Evolutionary conservation across 2,797 vertebrate genomes (phyloP).

Genomic region (Natrix natrix): DNA sequence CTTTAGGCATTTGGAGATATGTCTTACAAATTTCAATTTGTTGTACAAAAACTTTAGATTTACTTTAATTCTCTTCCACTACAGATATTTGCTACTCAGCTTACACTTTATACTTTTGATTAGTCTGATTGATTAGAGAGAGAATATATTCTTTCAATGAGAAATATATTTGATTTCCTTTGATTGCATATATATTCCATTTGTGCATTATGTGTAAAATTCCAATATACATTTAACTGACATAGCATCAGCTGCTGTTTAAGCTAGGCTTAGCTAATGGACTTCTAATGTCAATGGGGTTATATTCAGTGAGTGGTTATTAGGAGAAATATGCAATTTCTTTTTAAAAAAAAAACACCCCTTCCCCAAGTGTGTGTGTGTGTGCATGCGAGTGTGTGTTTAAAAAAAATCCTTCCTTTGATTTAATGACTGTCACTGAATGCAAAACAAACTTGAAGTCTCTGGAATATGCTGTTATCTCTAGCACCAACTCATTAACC

Average conservation of each 20-base stretch:
- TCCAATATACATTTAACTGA: slow-evolving; percentile 78
- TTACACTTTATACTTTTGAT: slow-evolving; percentile 13
- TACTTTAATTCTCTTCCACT: slow-evolving; percentile 58
- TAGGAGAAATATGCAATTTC: slow-evolving; percentile 75
- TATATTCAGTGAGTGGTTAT: slow-evolving; percentile 77
- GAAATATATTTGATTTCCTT: slow-evolving; percentile 76
- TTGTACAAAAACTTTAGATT: slow-evolving; percentile 42
- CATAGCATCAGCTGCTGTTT: slow-evolving; percentile 81
- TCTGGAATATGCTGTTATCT: slow-evolving; percentile 72
- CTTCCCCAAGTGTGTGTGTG: slow-evolving; percentile 70
- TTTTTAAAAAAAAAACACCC: slow-evolving; percentile 51
- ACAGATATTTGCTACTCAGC: slow-evolving; percentile 28
- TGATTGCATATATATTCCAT: slow-evolving; percentile 66
- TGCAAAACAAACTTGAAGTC: slow-evolving; percentile 74
- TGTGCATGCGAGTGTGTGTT: too few species aligned
- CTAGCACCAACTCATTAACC: slow-evolving; percentile 70
- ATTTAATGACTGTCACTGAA: slow-evolving; percentile 81
- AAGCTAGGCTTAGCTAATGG: slow-evolving; percentile 87
- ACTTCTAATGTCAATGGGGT: slow-evolving; percentile 85
- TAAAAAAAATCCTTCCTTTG: slow-evolving; percentile 66
- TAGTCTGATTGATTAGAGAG: slow-evolving; percentile 68
- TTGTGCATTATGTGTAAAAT: slow-evolving; percentile 71
- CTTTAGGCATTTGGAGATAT: neutral
- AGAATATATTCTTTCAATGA: slow-evolving; percentile 54
- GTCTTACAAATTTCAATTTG: slow-evolving; percentile 14